A percentile compares a stretch with the other conserved stretches of the same genome.
Evolutionary conservation across 2,888 invertebrate genomes (phyloP).

Genomic region (Apocheima hispidaria): DNA sequence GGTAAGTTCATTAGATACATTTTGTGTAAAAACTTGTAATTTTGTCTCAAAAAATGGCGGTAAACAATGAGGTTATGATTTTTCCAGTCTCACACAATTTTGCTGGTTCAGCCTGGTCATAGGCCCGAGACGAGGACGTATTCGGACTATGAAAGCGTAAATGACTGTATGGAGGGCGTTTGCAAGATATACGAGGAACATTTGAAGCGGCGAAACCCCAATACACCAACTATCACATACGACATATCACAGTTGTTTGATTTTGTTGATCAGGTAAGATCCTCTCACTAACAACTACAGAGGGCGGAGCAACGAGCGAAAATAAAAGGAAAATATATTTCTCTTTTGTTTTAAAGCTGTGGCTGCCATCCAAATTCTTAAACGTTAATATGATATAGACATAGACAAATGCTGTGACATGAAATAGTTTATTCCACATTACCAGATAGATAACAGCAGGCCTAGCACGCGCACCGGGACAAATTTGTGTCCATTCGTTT

Average conservation of each 20-base stretch:
- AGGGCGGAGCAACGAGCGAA: no score
- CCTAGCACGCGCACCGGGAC: no score
- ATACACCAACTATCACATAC: slow-evolving; percentile 98
- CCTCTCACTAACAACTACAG: slow-evolving; percentile 9
- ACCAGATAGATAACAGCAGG: no score
- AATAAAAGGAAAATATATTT: no score
- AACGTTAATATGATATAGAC: no score
- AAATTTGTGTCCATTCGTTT: no score
- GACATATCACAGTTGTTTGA: slow-evolving; percentile 99
- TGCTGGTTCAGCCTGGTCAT: slow-evolving; percentile 96
- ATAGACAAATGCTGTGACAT: no score
- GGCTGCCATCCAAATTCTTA: no score
- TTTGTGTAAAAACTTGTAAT: slow-evolving; percentile 13
- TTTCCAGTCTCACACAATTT: slow-evolving; percentile 97
- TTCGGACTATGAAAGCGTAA: slow-evolving; percentile 98
- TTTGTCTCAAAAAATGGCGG: slow-evolving; percentile 64
- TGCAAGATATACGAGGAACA: slow-evolving; percentile 99
- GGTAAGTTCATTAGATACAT: slow-evolving; percentile 53
- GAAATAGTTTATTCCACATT: no score
- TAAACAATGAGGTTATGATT: slow-evolving; percentile 59
- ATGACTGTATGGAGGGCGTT: slow-evolving; percentile 99
- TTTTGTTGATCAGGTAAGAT: slow-evolving; percentile 95
- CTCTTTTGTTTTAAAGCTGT: no score
- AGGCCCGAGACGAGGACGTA: slow-evolving; percentile 98
- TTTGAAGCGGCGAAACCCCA: slow-evolving; percentile 97